Percentiles rank a stretch among this genome's conserved stretches.
Evolutionary conservation across 2,888 invertebrate genomes (phyloP).

Genomic region (Hololepta plana): DNA sequence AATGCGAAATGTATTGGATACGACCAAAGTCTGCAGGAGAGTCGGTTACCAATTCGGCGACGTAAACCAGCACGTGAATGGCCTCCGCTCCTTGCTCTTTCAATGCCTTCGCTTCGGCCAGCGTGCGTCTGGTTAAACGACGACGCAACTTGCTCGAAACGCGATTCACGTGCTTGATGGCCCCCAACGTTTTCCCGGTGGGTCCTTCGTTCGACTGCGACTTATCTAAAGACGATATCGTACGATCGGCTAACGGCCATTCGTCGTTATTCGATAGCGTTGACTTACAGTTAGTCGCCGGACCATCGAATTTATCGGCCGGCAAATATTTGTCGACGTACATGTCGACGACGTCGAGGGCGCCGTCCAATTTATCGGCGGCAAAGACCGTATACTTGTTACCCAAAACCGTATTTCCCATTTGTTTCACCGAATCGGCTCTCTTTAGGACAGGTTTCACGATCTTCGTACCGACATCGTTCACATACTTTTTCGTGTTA

Average conservation of each 20-base stretch:
- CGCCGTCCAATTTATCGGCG: slow-evolving; percentile 55
- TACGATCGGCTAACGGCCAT: not conserved
- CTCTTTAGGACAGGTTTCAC: slow-evolving; percentile 53
- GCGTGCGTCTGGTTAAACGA: slow-evolving; percentile 55
- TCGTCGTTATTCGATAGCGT: not conserved
- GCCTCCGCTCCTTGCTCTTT: slow-evolving; percentile 59
- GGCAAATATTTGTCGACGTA: slow-evolving; percentile 70
- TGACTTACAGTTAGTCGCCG: slow-evolving; percentile 42
- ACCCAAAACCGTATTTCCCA: slow-evolving; percentile 49
- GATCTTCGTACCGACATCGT: slow-evolving; percentile 31
- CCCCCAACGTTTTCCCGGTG: slow-evolving; percentile 45
- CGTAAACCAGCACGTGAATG: slow-evolving; percentile 57
- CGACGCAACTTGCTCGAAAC: slow-evolving; percentile 61
- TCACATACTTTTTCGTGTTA: slow-evolving; percentile 61
- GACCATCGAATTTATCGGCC: slow-evolving; percentile 37
- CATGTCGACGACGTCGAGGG: slow-evolving; percentile 58
- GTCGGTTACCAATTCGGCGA: slow-evolving; percentile 52
- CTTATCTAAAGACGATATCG: not conserved
- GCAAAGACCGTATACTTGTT: slow-evolving; percentile 57
- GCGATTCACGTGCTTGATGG: slow-evolving; percentile 61
- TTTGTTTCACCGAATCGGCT: slow-evolving; percentile 67
- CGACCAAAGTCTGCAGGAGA: not conserved
- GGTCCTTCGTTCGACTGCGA: slow-evolving; percentile 12
- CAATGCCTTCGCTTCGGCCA: slow-evolving; percentile 62
- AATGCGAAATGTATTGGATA: slow-evolving; percentile 1